Conservation (phyloP, 2,113 vertebrate genomes). For the Silurus asotus region DNA sequence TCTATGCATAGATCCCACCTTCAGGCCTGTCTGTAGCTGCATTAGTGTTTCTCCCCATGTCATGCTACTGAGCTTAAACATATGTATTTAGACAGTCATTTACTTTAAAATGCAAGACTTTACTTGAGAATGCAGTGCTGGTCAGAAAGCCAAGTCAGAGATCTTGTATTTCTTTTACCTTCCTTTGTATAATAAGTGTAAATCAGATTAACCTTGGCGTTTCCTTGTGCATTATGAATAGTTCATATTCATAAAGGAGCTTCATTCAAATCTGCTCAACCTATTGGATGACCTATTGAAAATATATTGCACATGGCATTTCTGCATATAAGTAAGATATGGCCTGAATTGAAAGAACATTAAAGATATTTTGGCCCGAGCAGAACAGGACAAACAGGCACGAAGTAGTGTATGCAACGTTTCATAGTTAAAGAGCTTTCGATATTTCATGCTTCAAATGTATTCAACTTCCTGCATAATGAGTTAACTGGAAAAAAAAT, state of each 20-base stretch:
- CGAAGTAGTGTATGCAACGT: neutral
- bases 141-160: neutral
- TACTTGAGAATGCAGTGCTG: neutral
- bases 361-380: constrained; percentile 14
- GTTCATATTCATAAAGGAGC: neutral
- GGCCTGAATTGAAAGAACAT: constrained; percentile 37
- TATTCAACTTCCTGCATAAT: neutral
- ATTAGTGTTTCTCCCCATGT: neutral
- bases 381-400: neutral
- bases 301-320: constrained; percentile 31
- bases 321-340: constrained; percentile 32
- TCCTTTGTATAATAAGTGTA: neutral
- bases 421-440: neutral
- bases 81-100: neutral
- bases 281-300: neutral
- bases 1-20: neutral
- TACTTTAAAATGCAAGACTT: neutral
- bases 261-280: neutral
- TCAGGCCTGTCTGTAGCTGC: constrained; percentile 1
- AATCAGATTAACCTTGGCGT: neutral
- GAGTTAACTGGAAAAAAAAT: neutral
- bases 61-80: neutral
- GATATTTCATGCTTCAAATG: neutral
- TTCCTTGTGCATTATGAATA: neutral
- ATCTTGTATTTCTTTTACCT: neutral